Conservation (phyloP, 2,888 invertebrate genomes). For the Tiphia femorata region DNA sequence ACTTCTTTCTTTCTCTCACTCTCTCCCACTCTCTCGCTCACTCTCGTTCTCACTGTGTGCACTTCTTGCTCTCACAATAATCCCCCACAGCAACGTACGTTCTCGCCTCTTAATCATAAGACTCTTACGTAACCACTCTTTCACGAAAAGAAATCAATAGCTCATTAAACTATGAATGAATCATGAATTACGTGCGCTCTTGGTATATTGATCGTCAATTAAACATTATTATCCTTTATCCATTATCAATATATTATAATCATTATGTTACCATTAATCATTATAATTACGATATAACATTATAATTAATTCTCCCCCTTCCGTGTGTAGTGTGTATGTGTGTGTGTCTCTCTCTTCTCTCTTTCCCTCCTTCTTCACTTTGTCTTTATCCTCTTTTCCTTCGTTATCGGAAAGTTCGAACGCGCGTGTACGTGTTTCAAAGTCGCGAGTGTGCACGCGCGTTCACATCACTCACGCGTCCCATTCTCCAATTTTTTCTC, state of each 20-base stretch:
- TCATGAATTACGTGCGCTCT: slow-evolving; percentile 61
- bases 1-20: slow-evolving; percentile 20
- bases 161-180: slow-evolving; percentile 60
- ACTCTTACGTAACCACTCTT: slow-evolving; percentile 56
- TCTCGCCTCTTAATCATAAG: slow-evolving; percentile 37
- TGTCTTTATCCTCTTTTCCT: background rate
- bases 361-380: background rate
- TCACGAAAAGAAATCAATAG: slow-evolving; percentile 50
- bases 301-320: slow-evolving; percentile 53
- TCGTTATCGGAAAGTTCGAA: background rate
- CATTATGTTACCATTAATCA: slow-evolving; percentile 65
- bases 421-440: no score
- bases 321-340: background rate
- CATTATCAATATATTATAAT: slow-evolving; percentile 62
- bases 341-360: background rate
- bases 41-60: no score
- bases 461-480: no score
- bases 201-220: slow-evolving; percentile 59
- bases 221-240: slow-evolving; percentile 56
- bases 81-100: slow-evolving; percentile 1
- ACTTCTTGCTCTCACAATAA: no score
- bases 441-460: no score
- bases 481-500: no score
- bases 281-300: slow-evolving; percentile 66
- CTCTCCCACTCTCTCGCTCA: slow-evolving; percentile 11